Evolutionary conservation across 2,888 invertebrate genomes (phyloP).

Genomic region (Cephus rjabovi): DNA sequence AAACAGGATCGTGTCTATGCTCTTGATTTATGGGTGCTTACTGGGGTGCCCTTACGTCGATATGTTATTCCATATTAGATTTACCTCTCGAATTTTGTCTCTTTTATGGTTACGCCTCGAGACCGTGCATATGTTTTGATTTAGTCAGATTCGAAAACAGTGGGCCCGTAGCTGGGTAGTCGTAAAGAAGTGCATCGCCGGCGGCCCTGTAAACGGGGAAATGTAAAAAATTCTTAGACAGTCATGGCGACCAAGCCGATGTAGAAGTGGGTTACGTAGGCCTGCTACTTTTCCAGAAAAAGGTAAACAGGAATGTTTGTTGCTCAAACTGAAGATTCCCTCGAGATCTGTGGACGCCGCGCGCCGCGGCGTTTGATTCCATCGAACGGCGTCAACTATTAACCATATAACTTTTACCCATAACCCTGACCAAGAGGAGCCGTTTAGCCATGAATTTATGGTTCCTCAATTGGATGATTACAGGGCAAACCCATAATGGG

Average conservation of each 20-base stretch:
- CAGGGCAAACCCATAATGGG: background rate
- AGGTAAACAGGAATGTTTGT: background rate
- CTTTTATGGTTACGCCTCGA: conserved; percentile 10
- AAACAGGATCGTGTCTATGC: conserved; percentile 32
- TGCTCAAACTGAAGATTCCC: background rate
- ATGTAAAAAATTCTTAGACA: conserved; percentile 1
- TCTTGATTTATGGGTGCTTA: conserved; percentile 34
- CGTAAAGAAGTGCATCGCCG: background rate
- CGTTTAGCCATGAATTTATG: background rate
- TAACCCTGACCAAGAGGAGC: background rate
- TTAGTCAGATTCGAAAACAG: background rate
- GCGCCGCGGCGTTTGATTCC: background rate
- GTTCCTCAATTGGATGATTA: background rate
- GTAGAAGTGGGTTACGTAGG: background rate
- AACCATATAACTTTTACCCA: background rate
- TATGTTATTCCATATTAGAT: conserved; percentile 33
- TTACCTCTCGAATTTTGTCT: conserved; percentile 35
- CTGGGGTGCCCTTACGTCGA: conserved; percentile 31
- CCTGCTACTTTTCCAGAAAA: background rate
- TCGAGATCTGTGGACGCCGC: background rate
- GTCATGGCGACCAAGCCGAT: background rate
- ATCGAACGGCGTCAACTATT: background rate
- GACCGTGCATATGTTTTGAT: background rate
- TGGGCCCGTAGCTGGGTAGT: background rate
- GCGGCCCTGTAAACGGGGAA: background rate